These are phyloP conservation scores for Eupelmus urozonus DNA, from an alignment of 2,888 invertebrate genomes.

Conservation along the genomic window DNA sequence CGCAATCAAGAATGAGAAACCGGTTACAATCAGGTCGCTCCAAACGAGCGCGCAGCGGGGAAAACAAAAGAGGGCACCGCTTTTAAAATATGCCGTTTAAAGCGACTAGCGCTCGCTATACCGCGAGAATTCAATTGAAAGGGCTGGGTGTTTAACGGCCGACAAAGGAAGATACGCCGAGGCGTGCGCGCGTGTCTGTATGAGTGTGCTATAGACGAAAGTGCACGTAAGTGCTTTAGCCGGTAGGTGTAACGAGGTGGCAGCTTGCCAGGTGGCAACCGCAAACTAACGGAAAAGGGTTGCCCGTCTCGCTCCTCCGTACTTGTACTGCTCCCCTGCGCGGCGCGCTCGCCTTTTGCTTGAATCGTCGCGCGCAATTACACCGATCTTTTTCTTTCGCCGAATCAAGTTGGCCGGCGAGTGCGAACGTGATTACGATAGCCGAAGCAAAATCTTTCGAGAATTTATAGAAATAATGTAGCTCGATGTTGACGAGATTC, in stretches of 20 bases:
- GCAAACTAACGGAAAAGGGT: conserved; percentile 12
- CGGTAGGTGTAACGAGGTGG: conserved; percentile 49
- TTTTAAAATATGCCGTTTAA: background rate
- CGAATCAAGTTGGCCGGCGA: background rate
- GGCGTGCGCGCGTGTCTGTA: background rate
- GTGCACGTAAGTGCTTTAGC: conserved; percentile 18
- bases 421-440: no score
- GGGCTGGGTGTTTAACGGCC: conserved; percentile 21
- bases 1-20: no score
- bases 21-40: no score
- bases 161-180: conserved; percentile 17
- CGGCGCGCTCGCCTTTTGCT: background rate
- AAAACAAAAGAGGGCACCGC: background rate
- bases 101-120: no score
- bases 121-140: background rate
- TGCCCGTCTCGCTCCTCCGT: background rate
- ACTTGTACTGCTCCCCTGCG: background rate
- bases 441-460: background rate
- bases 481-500: no score
- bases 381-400: conserved; percentile 16
- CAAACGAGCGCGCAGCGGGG: no score
- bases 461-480: no score
- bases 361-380: conserved; percentile 46
- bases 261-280: conserved; percentile 51
- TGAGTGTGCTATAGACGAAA: no score